Evolutionary conservation across 2,888 invertebrate genomes (phyloP).

Genomic region (Caenorhabditis macrosperma): DNA sequence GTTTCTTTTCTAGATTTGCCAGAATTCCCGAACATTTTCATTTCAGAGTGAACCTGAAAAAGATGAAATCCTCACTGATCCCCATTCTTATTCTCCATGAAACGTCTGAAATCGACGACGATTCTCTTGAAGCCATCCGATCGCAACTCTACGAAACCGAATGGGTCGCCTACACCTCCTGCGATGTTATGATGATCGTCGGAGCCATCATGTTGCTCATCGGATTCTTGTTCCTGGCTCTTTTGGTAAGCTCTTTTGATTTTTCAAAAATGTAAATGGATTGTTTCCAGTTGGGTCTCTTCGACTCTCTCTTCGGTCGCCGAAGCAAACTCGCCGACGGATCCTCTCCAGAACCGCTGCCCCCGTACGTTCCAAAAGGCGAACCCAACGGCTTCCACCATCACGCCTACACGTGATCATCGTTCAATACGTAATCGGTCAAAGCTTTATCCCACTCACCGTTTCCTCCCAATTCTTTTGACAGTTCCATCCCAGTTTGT

Average conservation of each 20-base stretch:
- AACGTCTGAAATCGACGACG: slow-evolving; percentile 74
- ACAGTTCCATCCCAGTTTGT: slow-evolving; percentile 10
- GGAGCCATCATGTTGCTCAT: slow-evolving; percentile 45
- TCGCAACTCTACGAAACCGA: slow-evolving; percentile 68
- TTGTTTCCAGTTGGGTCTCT: slow-evolving; percentile 48
- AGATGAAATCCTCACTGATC: slow-evolving; percentile 71
- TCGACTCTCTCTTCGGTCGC: slow-evolving; percentile 41
- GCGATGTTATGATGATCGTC: slow-evolving; percentile 43
- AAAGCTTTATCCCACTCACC: slow-evolving; percentile 4
- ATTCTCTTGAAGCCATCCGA: slow-evolving; percentile 67
- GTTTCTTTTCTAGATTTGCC: slow-evolving; percentile 47
- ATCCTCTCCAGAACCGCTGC: slow-evolving; percentile 36
- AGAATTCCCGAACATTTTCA: neutral
- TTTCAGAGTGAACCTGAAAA: slow-evolving; percentile 65
- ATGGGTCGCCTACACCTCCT: slow-evolving; percentile 41
- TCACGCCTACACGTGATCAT: slow-evolving; percentile 36
- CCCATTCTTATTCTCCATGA: slow-evolving; percentile 71
- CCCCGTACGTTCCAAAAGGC: slow-evolving; percentile 57
- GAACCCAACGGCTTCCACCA: slow-evolving; percentile 43
- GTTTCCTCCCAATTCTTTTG: neutral
- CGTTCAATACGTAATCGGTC: neutral
- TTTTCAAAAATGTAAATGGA: neutral
- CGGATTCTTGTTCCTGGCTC: slow-evolving; percentile 44
- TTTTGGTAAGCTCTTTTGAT: slow-evolving; percentile 22
- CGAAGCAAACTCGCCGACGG: slow-evolving; percentile 37